Conservation (phyloP, 37 sponge, comb jelly and placozoan genomes). For the Ephydatia muelleri region DNA sequence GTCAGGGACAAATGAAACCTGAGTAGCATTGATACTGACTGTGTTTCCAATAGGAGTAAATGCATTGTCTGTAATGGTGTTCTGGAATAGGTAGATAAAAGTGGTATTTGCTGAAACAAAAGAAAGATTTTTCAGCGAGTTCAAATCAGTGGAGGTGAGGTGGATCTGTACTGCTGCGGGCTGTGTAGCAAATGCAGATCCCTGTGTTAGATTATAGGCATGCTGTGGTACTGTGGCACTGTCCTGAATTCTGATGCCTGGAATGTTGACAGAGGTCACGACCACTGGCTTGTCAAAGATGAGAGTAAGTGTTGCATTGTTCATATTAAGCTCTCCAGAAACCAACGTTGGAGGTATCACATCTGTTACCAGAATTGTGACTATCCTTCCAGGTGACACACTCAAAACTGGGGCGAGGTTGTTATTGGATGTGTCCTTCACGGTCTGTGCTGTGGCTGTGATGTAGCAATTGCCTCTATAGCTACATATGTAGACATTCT, state of each 20-base stretch:
- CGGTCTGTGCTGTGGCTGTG: constrained; percentile 17
- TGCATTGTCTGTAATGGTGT: constrained; percentile 67
- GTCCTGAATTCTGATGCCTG: constrained; percentile 60
- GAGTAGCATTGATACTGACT: constrained; percentile 12
- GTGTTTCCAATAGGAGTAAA: constrained; percentile 9
- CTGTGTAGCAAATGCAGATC: constrained; percentile 5
- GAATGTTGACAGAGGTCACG: constrained; percentile 37
- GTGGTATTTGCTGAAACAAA: constrained; percentile 48
- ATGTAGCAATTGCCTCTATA: constrained; percentile 88
- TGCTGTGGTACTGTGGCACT: background rate
- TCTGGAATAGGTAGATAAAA: constrained; percentile 38
- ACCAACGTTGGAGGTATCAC: constrained; percentile 49
- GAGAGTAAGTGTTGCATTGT: constrained; percentile 67
- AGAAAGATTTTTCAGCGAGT: constrained; percentile 50
- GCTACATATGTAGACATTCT: constrained; percentile 63
- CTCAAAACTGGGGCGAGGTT: constrained; percentile 40
- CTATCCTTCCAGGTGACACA: constrained; percentile 76
- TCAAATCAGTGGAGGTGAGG: constrained; percentile 57
- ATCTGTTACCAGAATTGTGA: constrained; percentile 52
- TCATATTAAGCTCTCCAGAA: constrained; percentile 58
- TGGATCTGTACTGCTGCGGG: constrained; percentile 34
- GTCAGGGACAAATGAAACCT: constrained; percentile 34
- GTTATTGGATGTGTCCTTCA: constrained; percentile 74
- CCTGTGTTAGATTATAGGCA: constrained; percentile 56
- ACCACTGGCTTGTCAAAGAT: constrained; percentile 82